These are phyloP conservation scores for Laticauda colubrina DNA, from an alignment of 2,113 vertebrate genomes.

Conservation along the genomic window DNA sequence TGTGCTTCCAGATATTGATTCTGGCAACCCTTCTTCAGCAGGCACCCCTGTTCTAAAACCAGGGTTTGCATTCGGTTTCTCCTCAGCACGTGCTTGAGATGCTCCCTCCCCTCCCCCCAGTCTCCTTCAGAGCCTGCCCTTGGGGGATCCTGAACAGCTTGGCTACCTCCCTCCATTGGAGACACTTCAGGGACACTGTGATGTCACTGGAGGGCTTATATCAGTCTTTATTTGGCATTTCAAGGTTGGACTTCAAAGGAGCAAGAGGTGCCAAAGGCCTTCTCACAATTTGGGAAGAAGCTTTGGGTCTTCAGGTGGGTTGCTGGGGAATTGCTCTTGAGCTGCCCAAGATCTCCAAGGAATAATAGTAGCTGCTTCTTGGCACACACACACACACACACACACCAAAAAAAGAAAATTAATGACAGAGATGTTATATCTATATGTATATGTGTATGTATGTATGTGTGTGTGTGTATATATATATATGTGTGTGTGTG, in stretches of 20 bases:
- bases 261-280: not conserved
- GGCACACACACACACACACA: no score
- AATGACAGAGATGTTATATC: no score
- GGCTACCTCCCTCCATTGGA: not conserved
- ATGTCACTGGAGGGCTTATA: not conserved
- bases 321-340: not conserved
- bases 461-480: no score
- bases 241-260: not conserved
- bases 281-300: not conserved
- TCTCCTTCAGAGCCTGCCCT: not conserved
- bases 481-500: no score
- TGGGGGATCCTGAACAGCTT: not conserved
- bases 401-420: no score
- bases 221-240: not conserved
- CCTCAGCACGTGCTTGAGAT: not conserved
- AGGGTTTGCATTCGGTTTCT: not conserved
- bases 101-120: not conserved
- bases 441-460: no score
- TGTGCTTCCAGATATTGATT: not conserved
- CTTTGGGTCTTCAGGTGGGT: not conserved
- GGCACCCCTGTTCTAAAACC: not conserved
- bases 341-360: not conserved
- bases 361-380: not conserved
- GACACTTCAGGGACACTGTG: not conserved
- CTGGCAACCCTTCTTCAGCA: not conserved